These are phyloP conservation scores for Microctenopoma stevenorrisi DNA, from an alignment of 2,797 vertebrate genomes.

Conservation along the genomic window DNA sequence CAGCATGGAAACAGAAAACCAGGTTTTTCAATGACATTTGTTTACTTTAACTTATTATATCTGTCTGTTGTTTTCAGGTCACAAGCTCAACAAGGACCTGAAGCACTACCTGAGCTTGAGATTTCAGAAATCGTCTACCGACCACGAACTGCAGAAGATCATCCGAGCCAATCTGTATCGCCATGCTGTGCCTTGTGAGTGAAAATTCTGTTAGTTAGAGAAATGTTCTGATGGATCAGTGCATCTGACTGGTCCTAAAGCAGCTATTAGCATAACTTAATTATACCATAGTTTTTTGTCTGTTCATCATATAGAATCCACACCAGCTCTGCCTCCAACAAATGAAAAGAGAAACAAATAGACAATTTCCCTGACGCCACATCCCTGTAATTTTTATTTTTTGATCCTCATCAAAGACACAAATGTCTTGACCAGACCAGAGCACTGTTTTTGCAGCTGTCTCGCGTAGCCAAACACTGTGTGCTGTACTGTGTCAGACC, in stretches of 20 bases:
- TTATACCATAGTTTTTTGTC: not conserved
- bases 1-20: conserved; percentile 10
- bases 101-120: conserved; percentile 93
- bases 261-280: conserved; percentile 13
- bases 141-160: conserved; percentile 94
- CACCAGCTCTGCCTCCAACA: conserved; percentile 1
- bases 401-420: conserved; percentile 26
- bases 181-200: conserved; percentile 98
- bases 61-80: conserved; percentile 81
- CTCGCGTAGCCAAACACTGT: conserved; percentile 33
- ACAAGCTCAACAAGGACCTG: conserved; percentile 91
- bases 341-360: conserved; percentile 13
- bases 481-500: conserved; percentile 34
- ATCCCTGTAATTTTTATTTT: conserved; percentile 1
- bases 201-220: conserved; percentile 12
- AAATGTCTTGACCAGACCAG: conserved; percentile 1
- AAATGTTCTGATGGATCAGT: not conserved
- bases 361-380: not conserved
- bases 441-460: conserved; percentile 51
- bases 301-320: conserved; percentile 3
- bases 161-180: conserved; percentile 95
- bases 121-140: conserved; percentile 93
- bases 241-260: conserved; percentile 33
- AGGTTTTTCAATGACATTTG: conserved; percentile 7
- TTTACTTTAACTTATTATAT: conserved; percentile 38